Percentiles rank a stretch among this genome's conserved stretches.
Evolutionary conservation across 2,888 invertebrate genomes (phyloP).

Genomic region (Stenotaenia linearis): DNA sequence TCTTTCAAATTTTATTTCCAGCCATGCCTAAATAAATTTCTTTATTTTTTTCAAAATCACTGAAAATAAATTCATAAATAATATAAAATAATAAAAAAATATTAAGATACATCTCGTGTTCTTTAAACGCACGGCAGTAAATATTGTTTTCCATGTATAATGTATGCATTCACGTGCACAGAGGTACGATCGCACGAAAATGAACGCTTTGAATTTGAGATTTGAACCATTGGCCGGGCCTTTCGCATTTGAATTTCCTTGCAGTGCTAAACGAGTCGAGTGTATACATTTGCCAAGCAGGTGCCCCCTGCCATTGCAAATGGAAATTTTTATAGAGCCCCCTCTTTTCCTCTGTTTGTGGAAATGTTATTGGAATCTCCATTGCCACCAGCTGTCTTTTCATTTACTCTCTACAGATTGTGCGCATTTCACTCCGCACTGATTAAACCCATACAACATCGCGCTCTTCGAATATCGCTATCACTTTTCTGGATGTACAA

Average conservation of each 20-base stretch:
- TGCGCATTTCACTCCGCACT: constrained; percentile 5
- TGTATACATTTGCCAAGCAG: constrained; percentile 15
- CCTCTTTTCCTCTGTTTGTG: constrained; percentile 12
- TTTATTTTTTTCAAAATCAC: no score
- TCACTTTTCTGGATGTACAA: constrained; percentile 2
- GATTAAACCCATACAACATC: constrained; percentile 11
- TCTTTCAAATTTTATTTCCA: neutral
- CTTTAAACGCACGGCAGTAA: no score
- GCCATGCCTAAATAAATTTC: neutral
- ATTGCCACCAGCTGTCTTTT: constrained; percentile 19
- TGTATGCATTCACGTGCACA: neutral
- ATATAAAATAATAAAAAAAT: neutral
- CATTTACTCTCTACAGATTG: constrained; percentile 19
- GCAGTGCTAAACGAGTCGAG: constrained; percentile 2
- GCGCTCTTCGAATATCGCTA: constrained; percentile 3
- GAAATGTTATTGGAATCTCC: constrained; percentile 19
- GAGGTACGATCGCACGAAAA: neutral
- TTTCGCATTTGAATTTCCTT: neutral
- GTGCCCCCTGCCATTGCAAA: constrained; percentile 19
- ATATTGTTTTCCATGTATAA: neutral
- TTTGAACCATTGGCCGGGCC: constrained; percentile 10
- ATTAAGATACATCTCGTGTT: no score
- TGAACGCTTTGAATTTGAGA: constrained; percentile 12
- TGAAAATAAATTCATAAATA: neutral
- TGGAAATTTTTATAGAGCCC: constrained; percentile 15